Conservation (phyloP, 1,140 invertebrate species). For the Nephila pilipes region DNA sequence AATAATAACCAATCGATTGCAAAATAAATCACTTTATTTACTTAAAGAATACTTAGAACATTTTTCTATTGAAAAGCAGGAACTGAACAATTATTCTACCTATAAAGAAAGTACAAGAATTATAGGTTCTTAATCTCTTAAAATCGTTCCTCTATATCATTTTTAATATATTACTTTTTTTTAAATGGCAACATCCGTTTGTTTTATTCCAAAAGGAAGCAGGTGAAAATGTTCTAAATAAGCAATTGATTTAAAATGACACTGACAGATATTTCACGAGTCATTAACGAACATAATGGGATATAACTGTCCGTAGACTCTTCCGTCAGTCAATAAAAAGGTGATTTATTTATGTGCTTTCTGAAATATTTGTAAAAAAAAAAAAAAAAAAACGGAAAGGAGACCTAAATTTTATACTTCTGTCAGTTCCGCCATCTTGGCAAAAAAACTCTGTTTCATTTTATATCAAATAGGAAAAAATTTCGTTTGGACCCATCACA, state of each 20-base stretch:
- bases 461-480: neutral
- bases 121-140: no score
- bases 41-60: no score
- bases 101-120: no score
- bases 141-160: no score
- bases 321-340: neutral
- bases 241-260: neutral
- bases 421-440: neutral
- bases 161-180: no score
- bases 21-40: no score
- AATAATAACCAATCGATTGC: no score
- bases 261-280: neutral
- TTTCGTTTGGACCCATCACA: neutral
- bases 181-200: no score
- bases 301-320: neutral
- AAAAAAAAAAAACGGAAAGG: neutral
- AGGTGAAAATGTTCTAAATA: neutral
- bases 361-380: neutral
- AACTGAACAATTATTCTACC: no score
- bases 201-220: neutral
- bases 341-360: neutral
- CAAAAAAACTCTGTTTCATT: neutral
- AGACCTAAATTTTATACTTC: neutral
- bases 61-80: no score
- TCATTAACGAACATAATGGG: neutral